These are phyloP conservation scores for Acanthaster planci DNA, from an alignment of 35 echinoderm and acorn worm species.

Conservation along the genomic window DNA sequence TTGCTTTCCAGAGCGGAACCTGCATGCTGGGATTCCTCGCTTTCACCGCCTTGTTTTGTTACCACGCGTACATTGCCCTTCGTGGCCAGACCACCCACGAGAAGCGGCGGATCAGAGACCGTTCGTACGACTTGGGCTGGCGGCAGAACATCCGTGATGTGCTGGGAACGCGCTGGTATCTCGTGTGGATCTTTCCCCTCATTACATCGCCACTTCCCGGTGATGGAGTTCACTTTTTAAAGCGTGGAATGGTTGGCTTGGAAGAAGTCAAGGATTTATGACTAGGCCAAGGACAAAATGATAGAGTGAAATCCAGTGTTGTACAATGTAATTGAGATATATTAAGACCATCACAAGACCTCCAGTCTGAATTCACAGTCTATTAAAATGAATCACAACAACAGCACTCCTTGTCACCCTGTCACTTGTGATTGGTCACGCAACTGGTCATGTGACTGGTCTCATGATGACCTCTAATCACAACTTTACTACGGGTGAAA, in stretches of 20 bases:
- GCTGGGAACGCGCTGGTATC: slow-evolving; percentile 82
- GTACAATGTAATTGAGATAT: too few species aligned
- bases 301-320: too few species aligned
- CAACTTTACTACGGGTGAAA: too few species aligned
- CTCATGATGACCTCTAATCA: too few species aligned
- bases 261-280: slow-evolving; percentile 68
- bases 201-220: slow-evolving; percentile 80
- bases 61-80: slow-evolving; percentile 45
- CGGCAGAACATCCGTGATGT: slow-evolving; percentile 61
- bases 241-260: background rate
- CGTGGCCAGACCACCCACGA: slow-evolving; percentile 84
- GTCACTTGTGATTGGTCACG: too few species aligned
- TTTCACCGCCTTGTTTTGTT: slow-evolving; percentile 58
- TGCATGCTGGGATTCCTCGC: slow-evolving; percentile 61
- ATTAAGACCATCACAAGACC: too few species aligned
- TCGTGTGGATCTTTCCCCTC: slow-evolving; percentile 79
- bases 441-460: too few species aligned
- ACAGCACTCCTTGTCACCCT: too few species aligned
- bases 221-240: slow-evolving; percentile 79
- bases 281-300: background rate
- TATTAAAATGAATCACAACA: too few species aligned
- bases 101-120: slow-evolving; percentile 49
- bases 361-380: too few species aligned
- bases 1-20: slow-evolving; percentile 83
- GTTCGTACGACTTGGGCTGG: slow-evolving; percentile 71